Conservation (phyloP, 2,797 vertebrate species). For the Peromyscus eremicus region DNA sequence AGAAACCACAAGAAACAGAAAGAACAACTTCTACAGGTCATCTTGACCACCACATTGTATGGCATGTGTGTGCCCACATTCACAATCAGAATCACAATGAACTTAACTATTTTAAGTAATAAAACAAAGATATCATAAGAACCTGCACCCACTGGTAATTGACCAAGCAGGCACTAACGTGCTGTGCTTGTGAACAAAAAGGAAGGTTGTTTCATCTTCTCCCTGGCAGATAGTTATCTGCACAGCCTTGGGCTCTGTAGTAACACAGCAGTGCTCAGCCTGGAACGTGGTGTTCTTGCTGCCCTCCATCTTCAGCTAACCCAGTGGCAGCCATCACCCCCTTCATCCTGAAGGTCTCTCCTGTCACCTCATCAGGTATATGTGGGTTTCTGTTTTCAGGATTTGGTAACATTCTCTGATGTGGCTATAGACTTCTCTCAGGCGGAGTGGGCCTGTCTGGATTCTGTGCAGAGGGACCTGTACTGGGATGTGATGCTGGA, state of each 20-base stretch:
- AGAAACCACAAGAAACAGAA: background rate
- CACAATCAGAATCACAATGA: background rate
- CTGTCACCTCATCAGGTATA: background rate
- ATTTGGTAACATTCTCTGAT: conserved; percentile 61
- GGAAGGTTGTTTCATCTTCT: background rate
- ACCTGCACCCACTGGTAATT: too few relatives aligned
- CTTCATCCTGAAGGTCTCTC: background rate
- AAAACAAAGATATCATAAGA: background rate
- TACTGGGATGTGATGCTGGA: conserved; percentile 82
- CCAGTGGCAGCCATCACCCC: background rate
- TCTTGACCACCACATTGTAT: background rate
- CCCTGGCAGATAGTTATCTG: background rate
- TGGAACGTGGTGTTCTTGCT: background rate
- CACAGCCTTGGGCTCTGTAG: background rate
- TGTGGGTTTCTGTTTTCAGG: conserved; percentile 5
- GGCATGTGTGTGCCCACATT: background rate
- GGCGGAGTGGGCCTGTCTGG: conserved; percentile 74
- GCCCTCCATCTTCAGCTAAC: background rate
- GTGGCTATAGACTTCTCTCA: conserved; percentile 77
- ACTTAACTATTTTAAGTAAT: background rate
- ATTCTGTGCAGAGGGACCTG: conserved; percentile 63
- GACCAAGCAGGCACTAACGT: background rate
- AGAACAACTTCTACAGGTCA: background rate
- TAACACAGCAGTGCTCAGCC: background rate
- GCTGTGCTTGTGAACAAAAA: background rate